phyloP scores from a whole-genome alignment of 2,888 invertebrate species.

The Griposia aprilina region DNA sequence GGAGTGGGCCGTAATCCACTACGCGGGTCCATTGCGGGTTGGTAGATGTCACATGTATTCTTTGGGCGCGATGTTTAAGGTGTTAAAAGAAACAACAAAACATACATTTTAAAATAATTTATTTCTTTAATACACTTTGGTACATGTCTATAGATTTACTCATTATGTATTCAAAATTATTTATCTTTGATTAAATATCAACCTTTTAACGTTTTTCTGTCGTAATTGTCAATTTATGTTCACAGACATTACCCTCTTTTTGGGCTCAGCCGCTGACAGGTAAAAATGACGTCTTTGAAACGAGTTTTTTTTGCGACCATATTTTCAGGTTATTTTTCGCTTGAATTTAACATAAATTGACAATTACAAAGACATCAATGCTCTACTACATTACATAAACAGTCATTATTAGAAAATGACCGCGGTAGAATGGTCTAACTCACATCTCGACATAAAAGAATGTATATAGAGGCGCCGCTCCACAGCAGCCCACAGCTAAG shows the following conservation, averaged over 20 bases:
- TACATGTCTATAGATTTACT: slow-evolving; percentile 72
- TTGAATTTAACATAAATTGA: background rate
- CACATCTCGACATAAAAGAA: background rate
- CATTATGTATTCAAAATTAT: slow-evolving; percentile 58
- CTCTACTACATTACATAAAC: slow-evolving; percentile 17
- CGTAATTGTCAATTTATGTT: slow-evolving; percentile 30
- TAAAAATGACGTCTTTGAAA: background rate
- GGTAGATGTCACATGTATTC: background rate
- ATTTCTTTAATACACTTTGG: slow-evolving; percentile 77
- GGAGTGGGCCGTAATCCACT: background rate
- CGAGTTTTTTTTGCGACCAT: background rate
- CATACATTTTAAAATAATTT: slow-evolving; percentile 77
- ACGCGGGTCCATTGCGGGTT: background rate
- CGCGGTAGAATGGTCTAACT: background rate
- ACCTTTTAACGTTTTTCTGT: slow-evolving; percentile 26
- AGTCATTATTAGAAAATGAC: slow-evolving; percentile 6
- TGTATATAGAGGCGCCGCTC: background rate
- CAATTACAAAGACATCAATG: slow-evolving; percentile 23
- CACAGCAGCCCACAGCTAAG: background rate
- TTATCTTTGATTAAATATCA: slow-evolving; percentile 60
- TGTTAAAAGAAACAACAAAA: slow-evolving; percentile 34
- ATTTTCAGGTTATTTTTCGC: background rate
- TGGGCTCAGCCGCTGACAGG: background rate
- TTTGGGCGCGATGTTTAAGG: background rate
- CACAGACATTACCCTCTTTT: background rate